Conservation (phyloP, 2,888 invertebrate genomes). For the Lissocephala sabroskyi region DNA sequence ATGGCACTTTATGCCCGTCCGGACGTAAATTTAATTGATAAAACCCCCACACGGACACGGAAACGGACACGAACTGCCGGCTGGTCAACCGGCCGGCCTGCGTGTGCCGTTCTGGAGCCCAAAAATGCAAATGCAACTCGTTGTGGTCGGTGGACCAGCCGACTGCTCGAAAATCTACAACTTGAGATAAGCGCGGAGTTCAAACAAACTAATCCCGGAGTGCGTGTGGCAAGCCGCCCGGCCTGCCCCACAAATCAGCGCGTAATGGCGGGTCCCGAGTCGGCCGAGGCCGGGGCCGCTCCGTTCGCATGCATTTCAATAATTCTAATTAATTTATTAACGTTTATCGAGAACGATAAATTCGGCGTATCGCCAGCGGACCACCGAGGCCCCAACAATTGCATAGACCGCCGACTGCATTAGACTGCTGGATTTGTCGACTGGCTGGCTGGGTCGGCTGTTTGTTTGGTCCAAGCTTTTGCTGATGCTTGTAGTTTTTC, state of each 20-base stretch:
- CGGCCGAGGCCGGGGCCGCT: slow-evolving; percentile 29
- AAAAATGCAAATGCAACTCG: slow-evolving; percentile 47
- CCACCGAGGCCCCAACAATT: too few species aligned
- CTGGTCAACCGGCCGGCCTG: slow-evolving; percentile 16
- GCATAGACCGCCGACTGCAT: too few species aligned
- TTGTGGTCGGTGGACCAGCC: too few species aligned
- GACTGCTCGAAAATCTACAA: slow-evolving; percentile 59
- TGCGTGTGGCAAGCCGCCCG: slow-evolving; percentile 25
- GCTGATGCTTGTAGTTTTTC: slow-evolving; percentile 13
- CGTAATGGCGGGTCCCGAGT: slow-evolving; percentile 35
- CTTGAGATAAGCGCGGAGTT: slow-evolving; percentile 63
- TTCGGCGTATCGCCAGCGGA: slow-evolving; percentile 34
- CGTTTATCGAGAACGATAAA: slow-evolving; percentile 71
- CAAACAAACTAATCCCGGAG: slow-evolving; percentile 64
- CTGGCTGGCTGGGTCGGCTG: too few species aligned
- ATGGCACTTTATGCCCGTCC: slow-evolving; percentile 20
- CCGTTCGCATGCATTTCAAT: slow-evolving; percentile 66
- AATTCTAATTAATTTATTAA: slow-evolving; percentile 73
- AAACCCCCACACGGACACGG: too few species aligned
- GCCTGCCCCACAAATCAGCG: slow-evolving; percentile 59
- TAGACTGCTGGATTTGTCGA: neutral
- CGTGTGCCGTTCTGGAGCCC: slow-evolving; percentile 27
- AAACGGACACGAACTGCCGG: too few species aligned
- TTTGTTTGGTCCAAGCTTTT: slow-evolving; percentile 10
- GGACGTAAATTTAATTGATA: slow-evolving; percentile 60